Percentiles rank a stretch among this genome's conserved stretches.
Evolutionary conservation across 2,113 vertebrate genomes (phyloP).

Genomic region (Nycticebus coucang): DNA sequence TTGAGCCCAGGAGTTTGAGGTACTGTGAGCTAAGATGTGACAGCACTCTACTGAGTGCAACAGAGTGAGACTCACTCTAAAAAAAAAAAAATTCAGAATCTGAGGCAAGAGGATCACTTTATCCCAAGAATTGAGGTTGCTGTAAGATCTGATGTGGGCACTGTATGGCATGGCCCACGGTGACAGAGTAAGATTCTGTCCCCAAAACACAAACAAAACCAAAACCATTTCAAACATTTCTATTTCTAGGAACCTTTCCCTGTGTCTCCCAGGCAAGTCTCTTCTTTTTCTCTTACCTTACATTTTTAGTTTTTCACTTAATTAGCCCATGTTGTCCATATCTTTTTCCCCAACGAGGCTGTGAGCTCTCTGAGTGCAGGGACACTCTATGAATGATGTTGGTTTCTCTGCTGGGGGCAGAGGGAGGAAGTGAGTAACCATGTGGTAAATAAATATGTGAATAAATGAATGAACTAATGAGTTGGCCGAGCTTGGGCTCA

Average conservation of each 20-base stretch:
- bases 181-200: no score
- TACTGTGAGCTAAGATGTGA: no score
- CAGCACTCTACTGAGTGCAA: no score
- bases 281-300: background rate
- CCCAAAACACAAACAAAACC: no score
- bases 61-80: no score
- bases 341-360: background rate
- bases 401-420: background rate
- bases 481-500: background rate
- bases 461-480: background rate
- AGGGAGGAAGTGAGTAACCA: background rate
- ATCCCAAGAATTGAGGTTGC: no score
- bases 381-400: background rate
- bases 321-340: background rate
- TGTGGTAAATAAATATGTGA: conserved; percentile 12
- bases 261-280: background rate
- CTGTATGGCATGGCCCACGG: no score
- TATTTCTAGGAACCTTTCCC: background rate
- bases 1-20: no score
- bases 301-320: background rate
- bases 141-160: no score
- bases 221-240: background rate
- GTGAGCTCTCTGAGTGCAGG: background rate
- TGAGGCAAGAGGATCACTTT: no score
- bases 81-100: no score